These are phyloP conservation scores for Drosophila chauvacae DNA, from an alignment of 1,140 invertebrate genomes.

Conservation along the genomic window DNA sequence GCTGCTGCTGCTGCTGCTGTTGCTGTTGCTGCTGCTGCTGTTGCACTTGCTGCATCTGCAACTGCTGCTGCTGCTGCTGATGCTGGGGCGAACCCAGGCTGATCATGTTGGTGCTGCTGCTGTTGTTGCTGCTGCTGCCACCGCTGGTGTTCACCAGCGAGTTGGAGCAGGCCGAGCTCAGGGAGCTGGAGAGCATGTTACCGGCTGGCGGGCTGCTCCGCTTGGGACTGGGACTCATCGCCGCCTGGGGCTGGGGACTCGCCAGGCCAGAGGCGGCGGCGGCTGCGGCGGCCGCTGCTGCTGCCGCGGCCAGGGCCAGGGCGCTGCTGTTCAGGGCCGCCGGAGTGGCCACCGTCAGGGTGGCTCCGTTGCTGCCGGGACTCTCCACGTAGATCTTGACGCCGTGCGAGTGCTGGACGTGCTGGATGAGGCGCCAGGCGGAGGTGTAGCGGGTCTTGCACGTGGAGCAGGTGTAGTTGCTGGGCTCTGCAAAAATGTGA, in stretches of 20 bases:
- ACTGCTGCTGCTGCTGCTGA: conserved; percentile 75
- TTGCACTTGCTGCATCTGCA: conserved; percentile 62
- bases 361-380: conserved; percentile 37
- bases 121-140: conserved; percentile 18
- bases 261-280: conserved; percentile 20
- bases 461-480: conserved; percentile 96
- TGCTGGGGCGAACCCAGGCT: conserved; percentile 80
- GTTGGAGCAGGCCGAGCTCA: conserved; percentile 21
- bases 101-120: conserved; percentile 1
- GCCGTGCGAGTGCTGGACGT: conserved; percentile 96
- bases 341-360: conserved; percentile 70
- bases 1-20: conserved; percentile 75
- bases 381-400: conserved; percentile 95
- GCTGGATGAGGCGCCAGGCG: conserved; percentile 97
- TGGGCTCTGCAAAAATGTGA: conserved; percentile 92
- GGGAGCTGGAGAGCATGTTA: conserved; percentile 31
- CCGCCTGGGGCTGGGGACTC: conserved; percentile 28
- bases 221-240: conserved; percentile 58
- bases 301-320: conserved; percentile 45
- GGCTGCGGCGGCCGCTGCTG: conserved; percentile 25
- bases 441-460: conserved; percentile 95
- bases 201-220: conserved; percentile 11
- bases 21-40: conserved; percentile 66
- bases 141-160: conserved; percentile 56
- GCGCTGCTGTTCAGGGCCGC: conserved; percentile 62